These are phyloP conservation scores for Tapera naevia DNA, from an alignment of 2,797 vertebrate genomes.

Conservation along the genomic window DNA sequence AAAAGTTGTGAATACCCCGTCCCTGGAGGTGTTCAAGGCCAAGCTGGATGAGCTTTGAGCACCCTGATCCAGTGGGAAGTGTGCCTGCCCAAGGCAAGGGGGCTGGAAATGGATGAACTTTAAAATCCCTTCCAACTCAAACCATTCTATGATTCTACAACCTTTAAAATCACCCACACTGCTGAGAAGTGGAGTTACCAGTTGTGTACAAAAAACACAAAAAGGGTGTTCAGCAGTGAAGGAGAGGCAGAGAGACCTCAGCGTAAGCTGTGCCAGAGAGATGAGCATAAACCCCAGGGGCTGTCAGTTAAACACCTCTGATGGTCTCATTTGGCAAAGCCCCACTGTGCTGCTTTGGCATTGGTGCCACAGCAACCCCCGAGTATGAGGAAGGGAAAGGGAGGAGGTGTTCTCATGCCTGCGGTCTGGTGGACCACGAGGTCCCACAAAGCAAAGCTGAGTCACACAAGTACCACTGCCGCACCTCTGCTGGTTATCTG, in stretches of 20 bases:
- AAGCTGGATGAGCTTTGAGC: too few relatives aligned
- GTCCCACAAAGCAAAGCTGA: background rate
- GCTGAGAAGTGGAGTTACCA: background rate
- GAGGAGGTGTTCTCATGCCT: background rate
- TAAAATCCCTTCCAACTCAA: too few relatives aligned
- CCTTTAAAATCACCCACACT: too few relatives aligned
- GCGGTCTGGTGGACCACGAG: background rate
- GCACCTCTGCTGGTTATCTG: background rate
- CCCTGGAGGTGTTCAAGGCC: too few relatives aligned
- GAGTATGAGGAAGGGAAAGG: background rate
- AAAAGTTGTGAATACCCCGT: too few relatives aligned
- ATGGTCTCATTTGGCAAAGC: background rate
- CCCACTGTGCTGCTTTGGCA: fast-evolving
- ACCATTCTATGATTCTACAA: too few relatives aligned
- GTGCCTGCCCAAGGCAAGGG: too few relatives aligned
- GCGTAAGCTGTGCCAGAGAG: background rate
- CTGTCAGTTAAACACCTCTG: background rate
- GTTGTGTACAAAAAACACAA: fast-evolving
- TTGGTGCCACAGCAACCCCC: fast-evolving
- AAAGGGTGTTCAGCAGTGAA: fast-evolving
- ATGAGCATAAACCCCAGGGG: background rate
- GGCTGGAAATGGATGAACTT: too few relatives aligned
- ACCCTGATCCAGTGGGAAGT: too few relatives aligned
- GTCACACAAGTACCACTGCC: background rate
- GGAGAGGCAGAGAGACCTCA: background rate